Base-by-base conservation (phyloP, 2,888 invertebrate genomes). In the Pseudoips prasinana region DNA sequence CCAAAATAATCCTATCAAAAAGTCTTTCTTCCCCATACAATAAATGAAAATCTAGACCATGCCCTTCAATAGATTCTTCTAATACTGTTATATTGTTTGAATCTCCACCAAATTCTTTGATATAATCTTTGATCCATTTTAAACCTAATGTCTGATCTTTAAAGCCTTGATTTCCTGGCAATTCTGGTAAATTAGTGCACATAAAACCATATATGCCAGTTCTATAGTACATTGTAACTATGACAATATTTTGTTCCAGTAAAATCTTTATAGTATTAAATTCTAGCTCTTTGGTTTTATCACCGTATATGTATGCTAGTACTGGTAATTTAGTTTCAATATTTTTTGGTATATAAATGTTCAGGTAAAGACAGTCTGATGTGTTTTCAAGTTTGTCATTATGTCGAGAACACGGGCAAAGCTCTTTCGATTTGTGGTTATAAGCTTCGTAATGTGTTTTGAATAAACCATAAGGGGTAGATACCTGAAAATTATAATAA, bases 311-410 rank as follows among this genome's bases (percentile, higher is more conserved):
- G 57, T 60, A 72, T 1, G 73, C 57, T 9, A 74, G 33, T 1
- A 76, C 70, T 1, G 76, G 69, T 3, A 64, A 29, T 5, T 20
- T 7, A 20, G 7, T 20, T 17, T 27, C 22, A 17, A 5, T 10
- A 6, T 19, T 29, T 22, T 57, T 51, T 1, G 91, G 91, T 1
- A 90, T 87, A 58, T 90, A 92, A 0, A 93, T 86, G 59, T 93
- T 93, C 3, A 93, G 55, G 42, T 88, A 90, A 1, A 93, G 77
- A 37, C 92, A 93, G 7, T 20, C 20, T n/a, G 20, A 20, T 5
- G 20, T 20, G 3, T 3, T 7, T 20, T 20, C 7, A 5, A 20
- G 20, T 20, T 3, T n/a, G 3, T 7, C 2, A 7, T 7, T 20
- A 5, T 20, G 7, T 20, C 7, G 7, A 20, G 20, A 20, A 7